These are phyloP conservation scores for Metopolophium dirhodum DNA, from an alignment of 1,140 invertebrate genomes.

Conservation along the genomic window DNA sequence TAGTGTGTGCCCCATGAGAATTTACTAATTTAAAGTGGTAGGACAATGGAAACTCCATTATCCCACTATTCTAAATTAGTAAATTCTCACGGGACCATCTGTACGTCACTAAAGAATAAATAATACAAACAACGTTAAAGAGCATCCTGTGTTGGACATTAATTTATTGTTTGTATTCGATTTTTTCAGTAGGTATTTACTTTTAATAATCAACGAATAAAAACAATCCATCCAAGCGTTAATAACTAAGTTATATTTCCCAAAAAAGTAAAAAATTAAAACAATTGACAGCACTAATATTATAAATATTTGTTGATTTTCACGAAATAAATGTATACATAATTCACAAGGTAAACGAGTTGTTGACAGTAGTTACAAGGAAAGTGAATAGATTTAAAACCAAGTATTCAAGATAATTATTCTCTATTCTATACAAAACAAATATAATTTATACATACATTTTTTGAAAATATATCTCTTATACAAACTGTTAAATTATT, in stretches of 20 bases:
- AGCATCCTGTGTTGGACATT: neutral
- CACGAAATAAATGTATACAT: neutral
- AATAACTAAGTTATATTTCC: neutral
- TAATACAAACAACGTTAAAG: conserved; percentile 28
- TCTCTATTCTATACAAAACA: neutral
- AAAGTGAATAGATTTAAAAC: neutral
- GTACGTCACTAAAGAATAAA: conserved; percentile 40
- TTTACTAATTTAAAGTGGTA: conserved; percentile 40
- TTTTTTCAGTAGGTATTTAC: neutral
- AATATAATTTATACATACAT: neutral
- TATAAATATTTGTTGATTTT: neutral
- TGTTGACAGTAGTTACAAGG: neutral
- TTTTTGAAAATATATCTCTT: neutral
- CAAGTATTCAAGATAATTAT: neutral
- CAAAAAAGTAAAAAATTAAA: neutral
- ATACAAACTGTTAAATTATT: neutral
- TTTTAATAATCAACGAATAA: neutral
- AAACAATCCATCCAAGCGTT: neutral
- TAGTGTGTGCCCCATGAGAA: neutral
- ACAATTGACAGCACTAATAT: neutral
- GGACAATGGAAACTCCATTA: conserved; percentile 37
- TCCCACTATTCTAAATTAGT: conserved; percentile 42
- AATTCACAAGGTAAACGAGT: neutral
- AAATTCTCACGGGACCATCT: conserved; percentile 34
- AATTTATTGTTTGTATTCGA: conserved; percentile 19